phyloP scores from a whole-genome alignment of 1,140 invertebrate species.

The Centruroides sculpturatus region DNA sequence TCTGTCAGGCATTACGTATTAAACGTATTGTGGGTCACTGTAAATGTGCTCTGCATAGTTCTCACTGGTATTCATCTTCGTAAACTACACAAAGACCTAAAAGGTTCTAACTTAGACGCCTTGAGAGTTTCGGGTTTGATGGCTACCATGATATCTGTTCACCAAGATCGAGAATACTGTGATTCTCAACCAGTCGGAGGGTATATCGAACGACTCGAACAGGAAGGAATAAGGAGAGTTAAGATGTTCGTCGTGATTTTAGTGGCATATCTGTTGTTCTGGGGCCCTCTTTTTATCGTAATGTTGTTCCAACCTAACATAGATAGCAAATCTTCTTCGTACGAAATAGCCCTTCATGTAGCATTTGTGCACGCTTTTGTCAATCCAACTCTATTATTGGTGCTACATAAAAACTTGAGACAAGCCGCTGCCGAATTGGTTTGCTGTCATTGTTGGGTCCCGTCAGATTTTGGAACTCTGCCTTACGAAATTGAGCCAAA shows the following conservation, averaged over 20 bases:
- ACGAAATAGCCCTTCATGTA: slow-evolving; percentile 67
- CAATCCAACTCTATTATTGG: slow-evolving; percentile 62
- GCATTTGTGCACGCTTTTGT: slow-evolving; percentile 74
- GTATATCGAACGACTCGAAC: slow-evolving; percentile 57
- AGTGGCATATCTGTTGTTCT: slow-evolving; percentile 66
- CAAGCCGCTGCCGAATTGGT: background rate
- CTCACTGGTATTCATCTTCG: slow-evolving; percentile 65
- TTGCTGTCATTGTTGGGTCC: slow-evolving; percentile 1
- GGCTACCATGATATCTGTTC: slow-evolving; percentile 52
- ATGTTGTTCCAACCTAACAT: slow-evolving; percentile 40
- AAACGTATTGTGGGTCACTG: slow-evolving; percentile 74
- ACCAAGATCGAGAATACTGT: slow-evolving; percentile 16
- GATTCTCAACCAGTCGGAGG: slow-evolving; percentile 45
- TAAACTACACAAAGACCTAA: slow-evolving; percentile 67
- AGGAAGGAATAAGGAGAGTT: slow-evolving; percentile 43
- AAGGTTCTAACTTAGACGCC: slow-evolving; percentile 51
- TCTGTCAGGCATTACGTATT: slow-evolving; percentile 74
- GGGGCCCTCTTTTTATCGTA: slow-evolving; percentile 72
- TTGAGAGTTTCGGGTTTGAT: slow-evolving; percentile 54
- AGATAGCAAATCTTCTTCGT: slow-evolving; percentile 20
- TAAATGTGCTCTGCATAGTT: slow-evolving; percentile 67
- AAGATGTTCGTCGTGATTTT: slow-evolving; percentile 75
- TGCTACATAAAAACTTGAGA: slow-evolving; percentile 39
- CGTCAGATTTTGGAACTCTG: background rate
- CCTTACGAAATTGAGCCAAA: background rate